A percentile compares a stretch with the other conserved stretches of the same genome.
These are phyloP conservation scores for Chaetura pelagica DNA, from an alignment of 2,113 vertebrate genomes.

Conservation along the genomic window DNA sequence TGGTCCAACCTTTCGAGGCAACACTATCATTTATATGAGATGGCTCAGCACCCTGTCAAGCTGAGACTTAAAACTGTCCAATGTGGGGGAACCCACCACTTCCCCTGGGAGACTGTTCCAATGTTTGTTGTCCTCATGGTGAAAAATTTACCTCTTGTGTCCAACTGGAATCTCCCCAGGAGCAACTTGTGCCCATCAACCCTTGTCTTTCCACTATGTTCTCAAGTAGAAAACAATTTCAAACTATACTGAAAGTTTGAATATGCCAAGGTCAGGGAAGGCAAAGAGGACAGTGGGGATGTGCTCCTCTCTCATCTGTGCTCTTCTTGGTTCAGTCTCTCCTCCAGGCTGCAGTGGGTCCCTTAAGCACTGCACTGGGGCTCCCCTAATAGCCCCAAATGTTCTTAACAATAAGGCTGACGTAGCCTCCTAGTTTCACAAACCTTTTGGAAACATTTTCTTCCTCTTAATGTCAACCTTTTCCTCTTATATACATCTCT, in stretches of 20 bases:
- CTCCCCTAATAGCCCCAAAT: not conserved
- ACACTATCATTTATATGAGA: too few species aligned
- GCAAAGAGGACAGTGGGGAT: not conserved
- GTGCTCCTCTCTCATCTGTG: not conserved
- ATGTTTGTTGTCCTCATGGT: too few species aligned
- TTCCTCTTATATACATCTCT: not conserved
- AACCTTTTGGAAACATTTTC: not conserved
- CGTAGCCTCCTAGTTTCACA: not conserved
- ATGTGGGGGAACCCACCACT: too few species aligned
- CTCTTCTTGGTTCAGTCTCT: not conserved
- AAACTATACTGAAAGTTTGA: not conserved
- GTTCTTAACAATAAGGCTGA: not conserved
- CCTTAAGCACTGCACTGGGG: fast-evolving
- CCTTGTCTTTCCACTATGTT: too few species aligned
- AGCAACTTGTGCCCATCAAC: too few species aligned
- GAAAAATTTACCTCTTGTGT: too few species aligned
- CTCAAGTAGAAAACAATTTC: not conserved
- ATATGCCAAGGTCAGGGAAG: not conserved
- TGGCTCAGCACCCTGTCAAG: too few species aligned
- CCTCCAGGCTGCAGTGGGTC: not conserved
- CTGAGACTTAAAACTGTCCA: too few species aligned
- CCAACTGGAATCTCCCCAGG: too few species aligned
- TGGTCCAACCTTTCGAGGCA: too few species aligned
- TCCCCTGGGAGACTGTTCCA: too few species aligned
- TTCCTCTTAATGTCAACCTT: not conserved